These are phyloP conservation scores for Pseudoatta argentina DNA, from an alignment of 1,140 invertebrate species.

Conservation along the genomic window DNA sequence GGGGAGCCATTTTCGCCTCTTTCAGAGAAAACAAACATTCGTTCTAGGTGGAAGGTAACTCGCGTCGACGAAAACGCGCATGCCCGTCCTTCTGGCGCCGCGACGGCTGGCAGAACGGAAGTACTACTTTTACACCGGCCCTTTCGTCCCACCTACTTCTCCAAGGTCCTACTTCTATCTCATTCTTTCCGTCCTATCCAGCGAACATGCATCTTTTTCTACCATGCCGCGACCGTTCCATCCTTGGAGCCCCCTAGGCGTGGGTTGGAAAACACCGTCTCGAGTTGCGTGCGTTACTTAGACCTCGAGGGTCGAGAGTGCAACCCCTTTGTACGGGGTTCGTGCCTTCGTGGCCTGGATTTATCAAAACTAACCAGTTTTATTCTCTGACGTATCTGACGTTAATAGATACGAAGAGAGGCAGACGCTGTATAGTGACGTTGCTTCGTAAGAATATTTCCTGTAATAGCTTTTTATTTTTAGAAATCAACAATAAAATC, in stretches of 20 bases:
- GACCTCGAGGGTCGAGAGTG: slow-evolving; percentile 28
- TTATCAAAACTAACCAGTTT: slow-evolving; percentile 69
- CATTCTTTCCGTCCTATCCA: not conserved
- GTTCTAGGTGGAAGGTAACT: slow-evolving; percentile 68
- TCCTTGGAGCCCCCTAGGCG: slow-evolving; percentile 53
- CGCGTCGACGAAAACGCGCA: slow-evolving; percentile 56
- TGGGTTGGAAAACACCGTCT: slow-evolving; percentile 79
- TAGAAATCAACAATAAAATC: not conserved
- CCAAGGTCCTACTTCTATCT: not conserved
- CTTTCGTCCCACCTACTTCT: slow-evolving; percentile 57
- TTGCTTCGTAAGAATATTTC: not conserved
- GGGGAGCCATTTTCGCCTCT: slow-evolving; percentile 77
- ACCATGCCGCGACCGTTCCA: slow-evolving; percentile 43
- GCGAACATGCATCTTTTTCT: slow-evolving; percentile 57
- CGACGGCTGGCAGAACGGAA: slow-evolving; percentile 79
- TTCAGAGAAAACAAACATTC: slow-evolving; percentile 75
- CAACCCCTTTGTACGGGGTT: slow-evolving; percentile 68
- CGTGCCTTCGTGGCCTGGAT: slow-evolving; percentile 74
- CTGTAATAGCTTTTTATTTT: slow-evolving; percentile 15
- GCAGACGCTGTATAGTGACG: not conserved
- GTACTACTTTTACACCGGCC: slow-evolving; percentile 80
- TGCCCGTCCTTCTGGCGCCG: slow-evolving; percentile 75
- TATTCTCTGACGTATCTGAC: slow-evolving; percentile 16
- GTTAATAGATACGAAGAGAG: slow-evolving; percentile 16
- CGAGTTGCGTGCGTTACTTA: slow-evolving; percentile 78